Conservation (phyloP, 2,888 invertebrate genomes). For the Brassicogethes aeneus region DNA sequence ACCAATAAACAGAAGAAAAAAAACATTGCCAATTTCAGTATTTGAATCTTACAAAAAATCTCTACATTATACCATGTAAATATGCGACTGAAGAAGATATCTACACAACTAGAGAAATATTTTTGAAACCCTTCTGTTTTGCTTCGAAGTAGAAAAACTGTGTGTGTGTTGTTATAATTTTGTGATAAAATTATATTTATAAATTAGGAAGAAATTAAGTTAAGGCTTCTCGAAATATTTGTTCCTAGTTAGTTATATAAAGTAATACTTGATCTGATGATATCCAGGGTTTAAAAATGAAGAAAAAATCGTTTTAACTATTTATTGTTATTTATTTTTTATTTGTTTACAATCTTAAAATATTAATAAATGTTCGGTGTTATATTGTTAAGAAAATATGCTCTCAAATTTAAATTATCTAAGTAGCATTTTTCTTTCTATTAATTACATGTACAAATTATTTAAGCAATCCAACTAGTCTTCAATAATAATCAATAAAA, state of each 20-base stretch:
- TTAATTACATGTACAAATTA: not conserved
- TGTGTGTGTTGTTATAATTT: too few species aligned
- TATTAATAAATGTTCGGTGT: not conserved
- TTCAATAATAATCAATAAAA: conserved; percentile 1
- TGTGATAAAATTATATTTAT: too few species aligned
- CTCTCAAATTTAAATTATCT: too few species aligned
- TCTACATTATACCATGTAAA: not conserved
- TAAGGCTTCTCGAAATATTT: too few species aligned
- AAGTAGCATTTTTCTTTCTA: too few species aligned
- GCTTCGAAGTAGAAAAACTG: too few species aligned
- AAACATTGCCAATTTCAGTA: not conserved
- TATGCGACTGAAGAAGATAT: not conserved
- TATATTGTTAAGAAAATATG: not conserved
- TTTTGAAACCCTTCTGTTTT: not conserved
- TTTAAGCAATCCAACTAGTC: not conserved
- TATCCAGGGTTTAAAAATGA: too few species aligned
- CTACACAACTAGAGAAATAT: not conserved
- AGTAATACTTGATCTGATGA: too few species aligned
- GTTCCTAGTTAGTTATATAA: too few species aligned
- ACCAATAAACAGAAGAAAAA: conserved; percentile 40
- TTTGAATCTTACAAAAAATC: not conserved
- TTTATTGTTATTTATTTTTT: conserved; percentile 1
- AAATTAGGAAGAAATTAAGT: too few species aligned
- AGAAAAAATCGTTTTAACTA: too few species aligned
- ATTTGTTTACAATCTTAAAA: not conserved